Percentiles rank a stretch among this genome's conserved stretches.
Conservation (phyloP, 2,888 invertebrate species). For the Meganola albula region DNA sequence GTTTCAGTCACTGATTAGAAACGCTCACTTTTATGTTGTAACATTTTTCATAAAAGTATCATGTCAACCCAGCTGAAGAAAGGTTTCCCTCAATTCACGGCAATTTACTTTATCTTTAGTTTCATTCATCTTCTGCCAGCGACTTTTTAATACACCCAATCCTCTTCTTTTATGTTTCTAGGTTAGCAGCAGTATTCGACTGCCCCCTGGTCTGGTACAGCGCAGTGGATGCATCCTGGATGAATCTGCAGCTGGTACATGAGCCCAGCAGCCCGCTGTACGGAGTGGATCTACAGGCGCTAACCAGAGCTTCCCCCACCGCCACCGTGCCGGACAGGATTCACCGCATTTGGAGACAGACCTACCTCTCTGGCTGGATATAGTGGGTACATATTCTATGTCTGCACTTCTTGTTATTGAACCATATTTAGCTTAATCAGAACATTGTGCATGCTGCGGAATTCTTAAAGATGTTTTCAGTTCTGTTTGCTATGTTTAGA, state of each 20-base stretch:
- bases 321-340: conserved; percentile 30
- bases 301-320: conserved; percentile 18
- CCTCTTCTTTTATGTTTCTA: conserved; percentile 22
- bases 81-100: no score
- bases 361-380: conserved; percentile 34
- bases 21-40: no score
- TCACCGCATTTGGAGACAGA: conserved; percentile 34
- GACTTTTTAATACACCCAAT: no score
- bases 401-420: not conserved
- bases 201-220: conserved; percentile 53
- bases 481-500: no score
- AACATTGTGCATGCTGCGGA: no score
- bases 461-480: no score
- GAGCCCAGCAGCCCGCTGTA: conserved; percentile 37
- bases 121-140: no score
- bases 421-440: not conserved
- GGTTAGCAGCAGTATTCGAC: conserved; percentile 40
- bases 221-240: conserved; percentile 39
- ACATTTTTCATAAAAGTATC: no score
- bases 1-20: no score
- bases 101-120: no score
- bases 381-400: conserved; percentile 35
- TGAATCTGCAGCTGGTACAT: conserved; percentile 38
- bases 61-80: no score
- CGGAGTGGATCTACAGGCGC: conserved; percentile 28